Percentiles rank a stretch among this genome's conserved stretches.
phyloP scores from a whole-genome alignment of 2,888 invertebrate species.

The Leptinotarsa peninsularis region DNA sequence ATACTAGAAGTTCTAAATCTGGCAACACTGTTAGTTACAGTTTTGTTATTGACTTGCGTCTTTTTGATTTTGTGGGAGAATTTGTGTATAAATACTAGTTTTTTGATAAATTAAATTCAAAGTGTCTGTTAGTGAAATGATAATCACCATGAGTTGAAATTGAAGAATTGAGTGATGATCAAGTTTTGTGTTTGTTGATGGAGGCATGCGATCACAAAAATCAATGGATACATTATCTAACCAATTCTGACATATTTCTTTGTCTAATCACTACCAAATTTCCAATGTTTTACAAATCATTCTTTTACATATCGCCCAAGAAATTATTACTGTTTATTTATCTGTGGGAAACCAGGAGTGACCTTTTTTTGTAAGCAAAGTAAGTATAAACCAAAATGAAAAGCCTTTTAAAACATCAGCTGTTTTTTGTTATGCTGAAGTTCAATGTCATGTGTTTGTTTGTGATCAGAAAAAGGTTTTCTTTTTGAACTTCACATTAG shows the following conservation, averaged over 20 bases:
- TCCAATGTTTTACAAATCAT: not conserved
- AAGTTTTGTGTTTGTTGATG: not conserved
- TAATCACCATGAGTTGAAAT: not conserved
- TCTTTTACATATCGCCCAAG: not conserved
- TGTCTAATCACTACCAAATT: not conserved
- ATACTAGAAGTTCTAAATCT: not conserved
- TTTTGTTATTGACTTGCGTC: not conserved
- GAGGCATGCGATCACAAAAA: constrained; percentile 4
- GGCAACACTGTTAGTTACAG: too few species aligned
- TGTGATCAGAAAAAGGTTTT: not conserved
- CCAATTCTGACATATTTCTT: not conserved
- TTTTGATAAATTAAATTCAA: not conserved
- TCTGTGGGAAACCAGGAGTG: not conserved
- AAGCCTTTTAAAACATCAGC: constrained; percentile 15
- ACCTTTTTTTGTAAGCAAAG: not conserved
- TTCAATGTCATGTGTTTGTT: constrained; percentile 7
- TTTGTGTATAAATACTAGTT: not conserved
- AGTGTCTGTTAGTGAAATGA: not conserved
- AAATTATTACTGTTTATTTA: not conserved
- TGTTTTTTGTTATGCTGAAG: constrained; percentile 20
- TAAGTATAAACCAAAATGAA: not conserved
- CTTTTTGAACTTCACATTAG: not conserved
- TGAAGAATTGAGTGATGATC: not conserved
- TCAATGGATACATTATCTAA: not conserved
- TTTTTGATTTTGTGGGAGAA: not conserved